Evolutionary conservation across 2,888 invertebrate genomes (phyloP).

Genomic region (Rhagonycha lutea): DNA sequence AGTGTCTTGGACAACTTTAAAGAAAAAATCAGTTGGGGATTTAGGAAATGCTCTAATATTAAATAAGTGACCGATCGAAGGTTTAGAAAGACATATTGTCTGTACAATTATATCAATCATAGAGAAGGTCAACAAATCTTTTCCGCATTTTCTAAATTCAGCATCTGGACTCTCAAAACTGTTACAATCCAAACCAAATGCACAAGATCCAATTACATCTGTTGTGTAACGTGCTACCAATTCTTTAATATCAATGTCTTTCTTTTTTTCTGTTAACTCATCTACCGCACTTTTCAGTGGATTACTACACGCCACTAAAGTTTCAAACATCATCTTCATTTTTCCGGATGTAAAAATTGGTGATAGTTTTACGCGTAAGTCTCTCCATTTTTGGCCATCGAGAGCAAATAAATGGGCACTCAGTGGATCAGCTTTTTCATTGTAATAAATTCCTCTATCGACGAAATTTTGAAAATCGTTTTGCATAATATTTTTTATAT

Average conservation of each 20-base stretch:
- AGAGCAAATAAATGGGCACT: constrained; percentile 41
- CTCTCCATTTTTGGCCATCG: constrained; percentile 52
- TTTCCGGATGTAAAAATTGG: constrained; percentile 55
- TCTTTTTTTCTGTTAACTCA: constrained; percentile 27
- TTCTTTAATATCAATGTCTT: constrained; percentile 53
- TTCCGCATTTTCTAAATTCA: constrained; percentile 48
- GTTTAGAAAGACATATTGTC: constrained; percentile 47
- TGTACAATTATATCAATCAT: constrained; percentile 9
- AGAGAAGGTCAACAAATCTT: constrained; percentile 8
- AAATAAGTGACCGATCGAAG: constrained; percentile 47
- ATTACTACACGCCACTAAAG: constrained; percentile 42
- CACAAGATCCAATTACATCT: constrained; percentile 60
- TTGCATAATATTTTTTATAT: constrained; percentile 46
- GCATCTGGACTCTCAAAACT: constrained; percentile 57
- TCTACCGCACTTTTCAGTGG: constrained; percentile 40
- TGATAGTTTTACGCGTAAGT: constrained; percentile 50
- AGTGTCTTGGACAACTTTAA: constrained; percentile 37
- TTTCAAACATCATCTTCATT: constrained; percentile 53
- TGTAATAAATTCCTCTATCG: constrained; percentile 43
- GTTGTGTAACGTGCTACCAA: constrained; percentile 55
- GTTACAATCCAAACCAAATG: constrained; percentile 62
- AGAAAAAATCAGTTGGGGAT: constrained; percentile 39
- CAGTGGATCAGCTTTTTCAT: constrained; percentile 45
- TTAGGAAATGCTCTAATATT: constrained; percentile 30
- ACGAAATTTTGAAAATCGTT: constrained; percentile 49